Percentiles rank a stretch among this genome's conserved stretches.
These are phyloP conservation scores for Tetranychus cinnabarinus DNA, from an alignment of 1,140 invertebrate species.

Conservation along the genomic window DNA sequence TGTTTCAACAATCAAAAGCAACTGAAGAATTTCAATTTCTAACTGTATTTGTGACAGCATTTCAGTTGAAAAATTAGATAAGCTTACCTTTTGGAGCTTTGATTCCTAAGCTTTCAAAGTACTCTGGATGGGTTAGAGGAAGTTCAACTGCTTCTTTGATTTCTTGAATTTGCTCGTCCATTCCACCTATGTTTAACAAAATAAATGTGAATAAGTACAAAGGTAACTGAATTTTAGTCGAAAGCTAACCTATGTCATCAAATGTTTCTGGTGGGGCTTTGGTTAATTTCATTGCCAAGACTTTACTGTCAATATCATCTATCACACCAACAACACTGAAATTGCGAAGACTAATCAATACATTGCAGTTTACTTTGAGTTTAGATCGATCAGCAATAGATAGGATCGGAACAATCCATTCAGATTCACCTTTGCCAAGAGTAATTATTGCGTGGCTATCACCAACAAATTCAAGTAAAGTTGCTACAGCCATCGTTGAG, in stretches of 20 bases:
- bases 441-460: conserved; percentile 56
- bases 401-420: conserved; percentile 28
- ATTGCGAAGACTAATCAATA: neutral
- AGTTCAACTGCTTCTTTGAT: conserved; percentile 38
- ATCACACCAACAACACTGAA: neutral
- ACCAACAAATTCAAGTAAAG: conserved; percentile 67
- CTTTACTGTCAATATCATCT: neutral
- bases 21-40: neutral
- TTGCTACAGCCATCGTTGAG: conserved; percentile 33
- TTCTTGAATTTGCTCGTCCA: neutral
- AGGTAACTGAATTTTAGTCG: too few species aligned
- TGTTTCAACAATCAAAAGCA: conserved; percentile 59
- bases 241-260: neutral
- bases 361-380: neutral
- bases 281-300: neutral
- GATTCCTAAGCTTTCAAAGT: conserved; percentile 99
- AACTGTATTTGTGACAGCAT: neutral
- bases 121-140: conserved; percentile 97
- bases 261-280: conserved; percentile 3
- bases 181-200: conserved; percentile 24
- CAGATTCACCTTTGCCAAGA: conserved; percentile 49
- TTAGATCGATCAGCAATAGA: neutral
- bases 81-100: conserved; percentile 79
- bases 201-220: too few species aligned
- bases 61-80: neutral